Evolutionary conservation across 1,140 invertebrate genomes (phyloP).

Genomic region (Pogonomyrmex barbatus): DNA sequence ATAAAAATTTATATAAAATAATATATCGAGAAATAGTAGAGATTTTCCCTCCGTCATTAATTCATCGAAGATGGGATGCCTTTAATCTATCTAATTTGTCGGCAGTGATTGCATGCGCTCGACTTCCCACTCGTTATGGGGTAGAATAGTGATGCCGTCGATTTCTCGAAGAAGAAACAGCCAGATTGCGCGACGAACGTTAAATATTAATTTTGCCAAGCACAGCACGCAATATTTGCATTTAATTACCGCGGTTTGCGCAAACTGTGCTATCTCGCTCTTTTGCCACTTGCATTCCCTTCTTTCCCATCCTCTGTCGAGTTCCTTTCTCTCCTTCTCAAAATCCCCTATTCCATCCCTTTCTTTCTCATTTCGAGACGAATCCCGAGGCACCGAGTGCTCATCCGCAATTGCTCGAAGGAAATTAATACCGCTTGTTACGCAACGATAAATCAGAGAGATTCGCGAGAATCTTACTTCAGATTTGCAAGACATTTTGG

Average conservation of each 20-base stretch:
- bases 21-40: not conserved
- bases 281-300: not conserved
- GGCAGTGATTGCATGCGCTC: conserved; percentile 29
- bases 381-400: not conserved
- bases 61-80: not conserved
- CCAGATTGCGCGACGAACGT: conserved; percentile 31
- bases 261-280: conserved; percentile 13
- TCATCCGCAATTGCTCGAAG: conserved; percentile 24
- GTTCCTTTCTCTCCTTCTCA: not conserved
- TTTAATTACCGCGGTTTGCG: conserved; percentile 51
- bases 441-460: conserved; percentile 15
- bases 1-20: too few relatives aligned
- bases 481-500: conserved; percentile 14
- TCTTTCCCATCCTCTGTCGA: not conserved
- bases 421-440: conserved; percentile 26
- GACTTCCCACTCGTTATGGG: conserved; percentile 47
- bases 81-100: conserved; percentile 54
- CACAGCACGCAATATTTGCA: conserved; percentile 45
- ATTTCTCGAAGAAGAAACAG: conserved; percentile 44
- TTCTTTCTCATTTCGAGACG: conserved; percentile 13
- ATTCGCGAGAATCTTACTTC: not conserved
- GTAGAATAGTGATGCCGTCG: not conserved
- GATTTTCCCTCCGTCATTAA: conserved; percentile 22
- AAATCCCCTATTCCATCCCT: not conserved
- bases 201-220: conserved; percentile 49